Evolutionary conservation across 2,113 vertebrate genomes (phyloP), one percentile per base, ranked within the genome.

Genomic region (Sterrhoptilus dennistouni): DNA sequence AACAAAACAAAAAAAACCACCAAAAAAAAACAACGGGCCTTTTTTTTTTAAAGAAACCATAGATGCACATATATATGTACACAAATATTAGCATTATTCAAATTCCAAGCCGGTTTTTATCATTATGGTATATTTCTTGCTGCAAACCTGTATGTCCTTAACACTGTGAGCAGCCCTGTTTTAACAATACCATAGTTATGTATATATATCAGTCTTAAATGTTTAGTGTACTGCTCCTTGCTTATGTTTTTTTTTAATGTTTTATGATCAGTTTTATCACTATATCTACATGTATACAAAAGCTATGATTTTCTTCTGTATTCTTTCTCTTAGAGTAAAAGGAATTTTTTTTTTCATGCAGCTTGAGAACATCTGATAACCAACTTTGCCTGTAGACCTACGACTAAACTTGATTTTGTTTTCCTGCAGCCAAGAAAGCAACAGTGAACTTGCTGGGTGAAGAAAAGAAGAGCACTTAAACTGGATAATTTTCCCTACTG

Each of bases 391-490:
- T 47, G 16, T 65, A 83, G 45, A 11, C 42, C 68, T 86, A 1
- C 47, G 33, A 56, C 66, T 95, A 71, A 95, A 54, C 8, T 49
- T 61, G 72, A 40, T 92, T 92, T 60, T 83, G 49, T 93, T 85
- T 96, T 92, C 21, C n/a, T 95, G 42, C 97, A 99, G 99, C 98
- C 89, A 99, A 99, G 97, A 99, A 98, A 98, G 99, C 99, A 36
- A 98, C 99, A 33, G 99, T 99, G 93, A 99, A 99, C 95, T 80
- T 99, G 69, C 98, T 99, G 16, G 99, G 99, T n/a, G 99, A 99
- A 54, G 99, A 99, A 92, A 99, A 99, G 98, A 99, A 99, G 97
- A 98, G 97, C 93, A 97, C 97, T 89, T 99, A 99, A 97, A 74
- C 78, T 63, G 79, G 84, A 78, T 54, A 59, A 72, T 40, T 60